Evolutionary conservation across 2,888 invertebrate species (phyloP).

Genomic region (Leptopilina myrica): DNA sequence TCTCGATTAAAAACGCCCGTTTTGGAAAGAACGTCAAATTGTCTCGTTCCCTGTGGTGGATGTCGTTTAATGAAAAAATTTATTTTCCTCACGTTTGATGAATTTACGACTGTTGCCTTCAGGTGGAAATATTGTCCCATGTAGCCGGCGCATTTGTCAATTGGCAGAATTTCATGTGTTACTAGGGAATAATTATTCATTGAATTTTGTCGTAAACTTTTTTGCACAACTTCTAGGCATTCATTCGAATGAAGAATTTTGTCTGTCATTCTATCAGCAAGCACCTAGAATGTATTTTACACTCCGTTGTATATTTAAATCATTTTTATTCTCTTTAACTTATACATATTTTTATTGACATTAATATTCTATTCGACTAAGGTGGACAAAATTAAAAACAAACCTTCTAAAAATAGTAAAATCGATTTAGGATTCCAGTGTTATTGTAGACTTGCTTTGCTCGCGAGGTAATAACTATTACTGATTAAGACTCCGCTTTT

Average conservation of each 20-base stretch:
- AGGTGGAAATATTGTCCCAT: slow-evolving; percentile 69
- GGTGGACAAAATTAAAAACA: too few species aligned
- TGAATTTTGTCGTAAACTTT: slow-evolving; percentile 62
- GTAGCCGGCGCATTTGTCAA: slow-evolving; percentile 64
- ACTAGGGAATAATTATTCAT: slow-evolving; percentile 64
- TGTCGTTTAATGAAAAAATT: slow-evolving; percentile 68
- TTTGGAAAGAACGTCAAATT: neutral
- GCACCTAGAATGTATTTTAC: neutral
- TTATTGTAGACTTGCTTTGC: too few species aligned
- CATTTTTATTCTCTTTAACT: neutral
- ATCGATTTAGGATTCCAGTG: too few species aligned
- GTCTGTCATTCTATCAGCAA: neutral
- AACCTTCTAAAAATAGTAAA: too few species aligned
- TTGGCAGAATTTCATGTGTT: slow-evolving; percentile 63
- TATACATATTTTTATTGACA: too few species aligned
- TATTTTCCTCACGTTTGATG: slow-evolving; percentile 47
- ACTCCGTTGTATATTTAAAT: neutral
- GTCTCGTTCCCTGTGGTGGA: slow-evolving; percentile 50
- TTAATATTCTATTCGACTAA: too few species aligned
- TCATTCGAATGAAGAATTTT: slow-evolving; percentile 61
- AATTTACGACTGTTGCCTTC: slow-evolving; percentile 58
- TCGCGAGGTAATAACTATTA: neutral
- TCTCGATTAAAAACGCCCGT: slow-evolving; percentile 65
- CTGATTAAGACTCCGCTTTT: neutral
- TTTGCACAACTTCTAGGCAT: slow-evolving; percentile 65